Conservation (phyloP, 2,113 vertebrate species). For the Megaleporinus macrocephalus region DNA sequence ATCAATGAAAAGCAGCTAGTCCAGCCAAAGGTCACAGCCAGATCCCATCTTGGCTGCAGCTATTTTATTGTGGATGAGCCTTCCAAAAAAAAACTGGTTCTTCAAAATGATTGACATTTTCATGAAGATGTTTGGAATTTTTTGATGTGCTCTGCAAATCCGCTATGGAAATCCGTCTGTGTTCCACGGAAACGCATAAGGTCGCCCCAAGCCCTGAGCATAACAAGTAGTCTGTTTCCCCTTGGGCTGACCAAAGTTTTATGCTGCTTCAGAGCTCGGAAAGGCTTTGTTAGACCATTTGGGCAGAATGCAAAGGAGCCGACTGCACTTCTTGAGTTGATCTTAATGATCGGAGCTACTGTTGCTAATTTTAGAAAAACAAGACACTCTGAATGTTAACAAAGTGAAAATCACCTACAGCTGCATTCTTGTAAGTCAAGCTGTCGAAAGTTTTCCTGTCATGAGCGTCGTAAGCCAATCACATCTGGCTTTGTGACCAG, state of each 20-base stretch:
- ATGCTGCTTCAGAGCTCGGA: background rate
- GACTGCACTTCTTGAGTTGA: background rate
- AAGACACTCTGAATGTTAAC: background rate
- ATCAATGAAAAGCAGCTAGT: slow-evolving; percentile 41
- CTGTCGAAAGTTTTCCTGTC: too few species aligned
- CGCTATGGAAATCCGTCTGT: background rate
- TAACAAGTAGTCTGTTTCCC: slow-evolving; percentile 1
- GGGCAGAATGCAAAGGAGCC: background rate
- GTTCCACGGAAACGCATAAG: slow-evolving; percentile 1
- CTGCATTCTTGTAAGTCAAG: background rate
- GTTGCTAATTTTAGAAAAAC: background rate
- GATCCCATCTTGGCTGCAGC: slow-evolving; percentile 9
- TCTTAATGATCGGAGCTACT: background rate
- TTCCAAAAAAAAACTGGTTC: too few species aligned
- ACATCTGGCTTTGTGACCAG: too few species aligned
- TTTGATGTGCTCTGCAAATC: slow-evolving; percentile 32
- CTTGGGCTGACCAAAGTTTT: background rate
- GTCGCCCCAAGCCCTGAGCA: background rate
- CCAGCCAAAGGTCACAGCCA: slow-evolving; percentile 35
- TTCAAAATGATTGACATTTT: slow-evolving; percentile 35
- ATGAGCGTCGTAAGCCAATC: too few species aligned
- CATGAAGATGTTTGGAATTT: slow-evolving; percentile 19
- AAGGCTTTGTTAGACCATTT: background rate
- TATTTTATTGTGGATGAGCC: slow-evolving; percentile 18
- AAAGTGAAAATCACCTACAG: background rate